Conservation (phyloP, 2,113 vertebrate genomes). For the Syngnathus scovelli region DNA sequence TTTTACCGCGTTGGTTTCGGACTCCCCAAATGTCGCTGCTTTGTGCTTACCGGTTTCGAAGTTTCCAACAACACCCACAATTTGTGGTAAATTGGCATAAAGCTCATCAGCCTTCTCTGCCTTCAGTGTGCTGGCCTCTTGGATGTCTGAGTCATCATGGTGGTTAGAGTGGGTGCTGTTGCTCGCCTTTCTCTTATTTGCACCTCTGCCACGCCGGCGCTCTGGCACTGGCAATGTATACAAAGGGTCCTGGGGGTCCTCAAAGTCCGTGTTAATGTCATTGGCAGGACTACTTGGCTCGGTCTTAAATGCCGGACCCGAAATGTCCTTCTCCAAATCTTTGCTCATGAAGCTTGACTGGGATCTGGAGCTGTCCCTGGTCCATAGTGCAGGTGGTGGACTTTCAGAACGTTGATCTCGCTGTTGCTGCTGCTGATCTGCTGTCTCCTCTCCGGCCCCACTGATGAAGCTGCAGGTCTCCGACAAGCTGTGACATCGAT, state of each 20-base stretch:
- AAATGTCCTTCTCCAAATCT: slow-evolving; percentile 48
- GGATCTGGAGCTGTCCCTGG: slow-evolving; percentile 57
- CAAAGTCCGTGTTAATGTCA: slow-evolving; percentile 49
- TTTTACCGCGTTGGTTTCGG: neutral
- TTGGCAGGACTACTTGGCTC: slow-evolving; percentile 39
- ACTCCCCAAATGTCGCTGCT: slow-evolving; percentile 20
- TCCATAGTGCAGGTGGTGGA: slow-evolving; percentile 67
- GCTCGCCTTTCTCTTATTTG: slow-evolving; percentile 52
- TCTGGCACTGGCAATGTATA: slow-evolving; percentile 60
- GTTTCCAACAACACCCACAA: slow-evolving; percentile 74
- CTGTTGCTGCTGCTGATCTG: slow-evolving; percentile 52
- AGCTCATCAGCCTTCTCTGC: slow-evolving; percentile 78
- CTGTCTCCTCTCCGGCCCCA: slow-evolving; percentile 47
- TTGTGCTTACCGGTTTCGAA: slow-evolving; percentile 75
- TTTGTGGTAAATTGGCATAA: slow-evolving; percentile 70
- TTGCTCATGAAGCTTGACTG: slow-evolving; percentile 59
- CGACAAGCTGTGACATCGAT: slow-evolving; percentile 80
- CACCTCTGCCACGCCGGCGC: slow-evolving; percentile 52
- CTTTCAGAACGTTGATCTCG: slow-evolving; percentile 53
- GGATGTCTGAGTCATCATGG: slow-evolving; percentile 56
- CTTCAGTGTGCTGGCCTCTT: slow-evolving; percentile 64
- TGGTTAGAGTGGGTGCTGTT: slow-evolving; percentile 50
- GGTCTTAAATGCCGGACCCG: slow-evolving; percentile 41
- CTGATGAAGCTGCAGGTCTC: slow-evolving; percentile 69
- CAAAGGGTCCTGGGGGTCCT: slow-evolving; percentile 58